Conservation (phyloP, 2,888 invertebrate species). For the Spilarctia lutea region DNA sequence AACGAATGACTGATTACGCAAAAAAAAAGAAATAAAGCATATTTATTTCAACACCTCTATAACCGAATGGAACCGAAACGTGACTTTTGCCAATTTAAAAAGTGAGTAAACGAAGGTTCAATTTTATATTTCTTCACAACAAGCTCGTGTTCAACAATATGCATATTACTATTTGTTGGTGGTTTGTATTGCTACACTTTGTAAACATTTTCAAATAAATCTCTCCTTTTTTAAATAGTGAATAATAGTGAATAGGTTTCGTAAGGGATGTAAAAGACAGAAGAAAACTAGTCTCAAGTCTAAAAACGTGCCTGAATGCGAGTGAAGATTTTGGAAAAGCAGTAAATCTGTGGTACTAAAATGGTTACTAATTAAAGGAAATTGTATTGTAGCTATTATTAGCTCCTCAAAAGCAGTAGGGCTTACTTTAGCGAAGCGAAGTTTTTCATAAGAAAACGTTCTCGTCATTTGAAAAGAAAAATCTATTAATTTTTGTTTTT, state of each 20-base stretch:
- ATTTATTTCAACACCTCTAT: background rate
- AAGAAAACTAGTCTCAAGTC: background rate
- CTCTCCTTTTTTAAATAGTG: background rate
- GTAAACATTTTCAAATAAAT: background rate
- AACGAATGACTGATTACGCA: background rate
- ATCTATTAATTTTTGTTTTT: background rate
- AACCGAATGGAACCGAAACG: background rate
- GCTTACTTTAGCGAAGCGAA: background rate
- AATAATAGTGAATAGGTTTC: too few relatives aligned
- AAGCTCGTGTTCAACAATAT: background rate
- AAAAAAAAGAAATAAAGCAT: background rate
- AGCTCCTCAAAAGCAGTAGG: background rate
- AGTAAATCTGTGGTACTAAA: background rate
- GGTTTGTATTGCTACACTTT: background rate
- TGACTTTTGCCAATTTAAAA: background rate
- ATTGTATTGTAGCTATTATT: background rate
- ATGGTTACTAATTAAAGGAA: background rate
- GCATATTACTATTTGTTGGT: background rate
- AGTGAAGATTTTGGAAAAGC: background rate
- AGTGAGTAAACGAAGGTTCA: background rate
- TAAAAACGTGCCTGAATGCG: background rate
- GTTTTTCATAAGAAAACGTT: background rate
- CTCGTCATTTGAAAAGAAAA: background rate
- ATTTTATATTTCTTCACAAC: background rate
- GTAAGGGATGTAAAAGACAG: background rate